Percentiles rank a stretch among this genome's conserved stretches.
phyloP scores from a whole-genome alignment of 1,140 invertebrate species.

The Eurosta solidaginis region DNA sequence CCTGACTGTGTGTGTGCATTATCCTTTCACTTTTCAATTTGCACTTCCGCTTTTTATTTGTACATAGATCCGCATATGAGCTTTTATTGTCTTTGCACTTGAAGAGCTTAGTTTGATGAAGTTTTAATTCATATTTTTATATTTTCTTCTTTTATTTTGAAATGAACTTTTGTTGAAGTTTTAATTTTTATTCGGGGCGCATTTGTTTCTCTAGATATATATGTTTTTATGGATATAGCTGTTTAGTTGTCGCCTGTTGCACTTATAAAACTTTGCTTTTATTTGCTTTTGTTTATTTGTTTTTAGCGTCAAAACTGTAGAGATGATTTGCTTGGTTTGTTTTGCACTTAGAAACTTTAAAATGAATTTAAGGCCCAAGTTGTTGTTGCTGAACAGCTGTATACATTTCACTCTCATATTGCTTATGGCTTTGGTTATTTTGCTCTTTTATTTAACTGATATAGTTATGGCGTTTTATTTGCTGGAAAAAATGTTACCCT shows the following conservation, averaged over 20 bases:
- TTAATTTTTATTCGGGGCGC: conserved; percentile 15
- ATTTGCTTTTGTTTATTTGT: neutral
- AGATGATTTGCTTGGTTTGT: conserved; percentile 1
- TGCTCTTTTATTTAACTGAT: conserved; percentile 4
- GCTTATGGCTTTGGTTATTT: neutral
- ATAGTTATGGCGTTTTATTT: too few species aligned
- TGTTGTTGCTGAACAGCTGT: too few species aligned
- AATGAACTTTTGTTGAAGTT: conserved; percentile 21
- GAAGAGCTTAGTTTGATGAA: neutral
- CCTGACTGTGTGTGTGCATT: too few species aligned
- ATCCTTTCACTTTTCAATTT: too few species aligned
- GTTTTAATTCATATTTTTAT: conserved; percentile 15
- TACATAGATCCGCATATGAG: neutral
- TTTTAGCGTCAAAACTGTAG: neutral
- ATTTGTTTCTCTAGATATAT: neutral
- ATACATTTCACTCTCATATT: neutral
- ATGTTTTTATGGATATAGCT: conserved; percentile 3
- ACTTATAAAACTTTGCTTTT: neutral
- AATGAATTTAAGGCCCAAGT: neutral
- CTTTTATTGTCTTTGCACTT: neutral
- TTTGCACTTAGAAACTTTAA: conserved; percentile 14
- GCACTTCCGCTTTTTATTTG: neutral
- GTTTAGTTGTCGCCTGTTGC: conserved; percentile 14
- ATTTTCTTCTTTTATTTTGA: neutral
- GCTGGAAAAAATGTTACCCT: too few species aligned